These are phyloP conservation scores for Alligator mississippiensis DNA, from an alignment of 2,113 vertebrate genomes.

Conservation along the genomic window DNA sequence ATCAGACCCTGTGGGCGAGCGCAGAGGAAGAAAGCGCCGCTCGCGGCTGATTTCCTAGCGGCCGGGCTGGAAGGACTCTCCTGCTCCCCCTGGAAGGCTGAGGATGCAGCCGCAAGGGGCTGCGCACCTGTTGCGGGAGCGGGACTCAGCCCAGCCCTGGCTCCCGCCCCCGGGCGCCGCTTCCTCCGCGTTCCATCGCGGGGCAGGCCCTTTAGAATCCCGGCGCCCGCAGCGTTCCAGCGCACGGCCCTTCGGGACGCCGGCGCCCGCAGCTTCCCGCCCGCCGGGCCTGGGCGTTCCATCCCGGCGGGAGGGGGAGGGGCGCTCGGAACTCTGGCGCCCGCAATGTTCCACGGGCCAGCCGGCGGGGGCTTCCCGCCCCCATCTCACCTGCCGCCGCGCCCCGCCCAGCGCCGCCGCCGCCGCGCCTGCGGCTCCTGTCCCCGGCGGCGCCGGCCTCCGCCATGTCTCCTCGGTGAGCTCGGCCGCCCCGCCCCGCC, in stretches of 20 bases:
- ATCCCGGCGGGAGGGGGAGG: background rate
- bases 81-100: too few relatives aligned
- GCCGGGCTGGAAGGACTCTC: too few relatives aligned
- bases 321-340: background rate
- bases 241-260: background rate
- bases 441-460: background rate
- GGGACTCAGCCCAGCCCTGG: background rate
- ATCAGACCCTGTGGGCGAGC: too few relatives aligned
- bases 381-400: too few relatives aligned
- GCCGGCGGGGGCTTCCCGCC: background rate
- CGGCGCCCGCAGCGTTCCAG: background rate
- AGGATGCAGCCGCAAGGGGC: background rate
- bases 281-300: background rate
- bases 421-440: background rate
- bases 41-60: too few relatives aligned
- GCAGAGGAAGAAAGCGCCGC: background rate
- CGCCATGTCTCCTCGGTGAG: slow-evolving; percentile 50
- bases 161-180: background rate
- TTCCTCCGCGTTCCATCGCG: background rate
- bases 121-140: slow-evolving; percentile 34
- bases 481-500: slow-evolving; percentile 48
- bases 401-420: background rate
- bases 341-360: background rate
- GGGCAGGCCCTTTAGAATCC: too few relatives aligned
- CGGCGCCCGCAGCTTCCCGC: background rate